Base-by-base conservation (phyloP, 2,113 vertebrate species). In the Gallinago jamesoni region DNA sequence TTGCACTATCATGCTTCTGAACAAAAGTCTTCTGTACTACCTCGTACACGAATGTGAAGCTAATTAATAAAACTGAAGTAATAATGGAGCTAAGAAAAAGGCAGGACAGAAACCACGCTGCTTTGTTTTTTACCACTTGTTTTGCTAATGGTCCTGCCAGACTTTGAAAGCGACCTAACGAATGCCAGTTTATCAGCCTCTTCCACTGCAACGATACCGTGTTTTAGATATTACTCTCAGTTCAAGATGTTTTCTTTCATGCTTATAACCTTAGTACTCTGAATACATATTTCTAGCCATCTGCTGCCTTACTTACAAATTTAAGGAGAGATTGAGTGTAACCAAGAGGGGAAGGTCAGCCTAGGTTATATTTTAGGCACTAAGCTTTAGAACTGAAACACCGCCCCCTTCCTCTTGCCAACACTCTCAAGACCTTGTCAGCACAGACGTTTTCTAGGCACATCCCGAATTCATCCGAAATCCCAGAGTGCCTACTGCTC, bases 61-160 rank as follows among this genome's bases (percentile, higher is more conserved):
- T 80, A 75, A 73, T 64, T 16, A 69, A 62, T 13, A 17, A 33
- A 47, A 84, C 3, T 1, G 2, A 67, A 72, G 13, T 23, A 75
- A 72, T 35, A 67, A 74, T 4, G 28, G 25, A 59, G 9, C 43
- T 57, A 52, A 50, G 31, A 87, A 77, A 66, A 64, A 17, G 2
- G 45, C 0, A 2, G 74, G n/a, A 66, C 24, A 84, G 69, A 95
- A 14, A 0, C 25, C 57, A 22, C 1, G 6, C 27, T 37, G 10
- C 37, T 79, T 59, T 55, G 48, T 57, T 90, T 86, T 69, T 73
- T 64, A 57, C 17, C 7, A 3, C 19, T 72, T 85, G 39, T 62
- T 89, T 84, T 86, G 60, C 41, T 73, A 47, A 87, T 35, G 13
- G 4, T 63, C 14, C 84, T 74, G n/a, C 27, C 57, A 59, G 43